A percentile compares a stretch with the other conserved stretches of the same genome.
These are phyloP conservation scores for Allolobophora icterica DNA, from an alignment of 2,888 invertebrate species.

Conservation along the genomic window DNA sequence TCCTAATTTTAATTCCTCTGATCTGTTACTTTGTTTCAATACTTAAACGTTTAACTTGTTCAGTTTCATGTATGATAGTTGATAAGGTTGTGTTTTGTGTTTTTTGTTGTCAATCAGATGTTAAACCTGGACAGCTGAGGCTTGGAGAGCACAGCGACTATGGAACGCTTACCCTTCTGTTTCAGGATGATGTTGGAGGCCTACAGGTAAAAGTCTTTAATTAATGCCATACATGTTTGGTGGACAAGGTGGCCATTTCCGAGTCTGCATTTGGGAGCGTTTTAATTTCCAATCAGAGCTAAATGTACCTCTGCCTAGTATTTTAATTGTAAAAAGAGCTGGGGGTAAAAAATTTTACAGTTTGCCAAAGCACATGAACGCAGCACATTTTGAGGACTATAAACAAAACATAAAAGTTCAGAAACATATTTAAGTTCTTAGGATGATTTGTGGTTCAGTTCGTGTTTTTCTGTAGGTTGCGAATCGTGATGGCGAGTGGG, in stretches of 20 bases:
- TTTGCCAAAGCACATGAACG: too few relatives aligned
- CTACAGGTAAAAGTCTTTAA: slow-evolving; percentile 69
- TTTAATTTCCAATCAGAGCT: too few relatives aligned
- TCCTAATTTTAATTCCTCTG: neutral
- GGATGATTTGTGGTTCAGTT: neutral
- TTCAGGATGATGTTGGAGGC: slow-evolving; percentile 78
- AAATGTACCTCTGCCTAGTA: too few relatives aligned
- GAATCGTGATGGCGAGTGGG: slow-evolving; percentile 75
- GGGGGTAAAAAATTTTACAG: too few relatives aligned
- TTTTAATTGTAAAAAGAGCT: too few relatives aligned
- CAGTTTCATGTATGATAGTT: too few relatives aligned
- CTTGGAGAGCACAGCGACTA: slow-evolving; percentile 79
- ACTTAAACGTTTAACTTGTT: neutral
- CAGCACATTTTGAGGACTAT: too few relatives aligned
- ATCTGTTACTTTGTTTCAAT: too few relatives aligned
- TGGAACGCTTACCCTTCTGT: slow-evolving; percentile 76
- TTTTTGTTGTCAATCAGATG: slow-evolving; percentile 26
- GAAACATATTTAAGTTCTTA: neutral
- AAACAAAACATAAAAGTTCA: neutral
- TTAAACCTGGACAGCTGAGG: slow-evolving; percentile 60
- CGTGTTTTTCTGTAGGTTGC: slow-evolving; percentile 68
- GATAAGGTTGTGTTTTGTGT: neutral
- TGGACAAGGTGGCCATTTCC: too few relatives aligned
- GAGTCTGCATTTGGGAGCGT: too few relatives aligned
- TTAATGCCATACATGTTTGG: neutral